phyloP scores from a whole-genome alignment of 2,888 invertebrate genomes.

The Ramazzottius varieornatus region DNA sequence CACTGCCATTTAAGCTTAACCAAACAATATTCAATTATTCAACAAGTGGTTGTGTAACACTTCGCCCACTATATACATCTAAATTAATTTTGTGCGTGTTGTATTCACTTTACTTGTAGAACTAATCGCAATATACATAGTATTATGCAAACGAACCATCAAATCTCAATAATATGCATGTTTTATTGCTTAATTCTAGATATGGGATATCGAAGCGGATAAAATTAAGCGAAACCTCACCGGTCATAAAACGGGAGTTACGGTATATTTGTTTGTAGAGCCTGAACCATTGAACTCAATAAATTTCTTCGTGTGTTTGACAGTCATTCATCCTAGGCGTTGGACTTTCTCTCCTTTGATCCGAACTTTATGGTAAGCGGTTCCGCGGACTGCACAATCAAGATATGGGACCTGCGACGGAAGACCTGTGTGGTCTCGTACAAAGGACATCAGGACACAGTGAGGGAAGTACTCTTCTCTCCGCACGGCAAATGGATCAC shows the following conservation, averaged over 20 bases:
- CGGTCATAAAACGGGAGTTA: background rate
- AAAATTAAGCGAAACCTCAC: slow-evolving; percentile 1
- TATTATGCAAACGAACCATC: too few relatives aligned
- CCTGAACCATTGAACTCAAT: background rate
- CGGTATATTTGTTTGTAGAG: background rate
- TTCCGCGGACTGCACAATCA: background rate
- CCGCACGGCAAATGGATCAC: slow-evolving; percentile 3
- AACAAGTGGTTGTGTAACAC: too few relatives aligned
- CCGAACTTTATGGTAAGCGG: background rate
- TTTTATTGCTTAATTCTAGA: background rate
- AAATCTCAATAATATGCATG: too few relatives aligned
- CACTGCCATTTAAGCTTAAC: too few relatives aligned
- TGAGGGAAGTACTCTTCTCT: background rate
- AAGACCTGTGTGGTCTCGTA: background rate
- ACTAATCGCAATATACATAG: too few relatives aligned
- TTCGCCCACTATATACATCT: too few relatives aligned
- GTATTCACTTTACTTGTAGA: too few relatives aligned
- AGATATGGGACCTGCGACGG: background rate
- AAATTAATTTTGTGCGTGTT: too few relatives aligned
- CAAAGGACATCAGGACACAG: background rate
- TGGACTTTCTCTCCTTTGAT: background rate
- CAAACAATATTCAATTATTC: too few relatives aligned
- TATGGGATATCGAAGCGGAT: background rate
- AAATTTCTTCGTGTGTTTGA: background rate
- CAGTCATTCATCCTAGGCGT: background rate